A percentile compares a stretch with the other conserved stretches of the same genome.
These are phyloP conservation scores for Pitangus sulphuratus DNA, from an alignment of 2,797 vertebrate genomes.

Conservation along the genomic window DNA sequence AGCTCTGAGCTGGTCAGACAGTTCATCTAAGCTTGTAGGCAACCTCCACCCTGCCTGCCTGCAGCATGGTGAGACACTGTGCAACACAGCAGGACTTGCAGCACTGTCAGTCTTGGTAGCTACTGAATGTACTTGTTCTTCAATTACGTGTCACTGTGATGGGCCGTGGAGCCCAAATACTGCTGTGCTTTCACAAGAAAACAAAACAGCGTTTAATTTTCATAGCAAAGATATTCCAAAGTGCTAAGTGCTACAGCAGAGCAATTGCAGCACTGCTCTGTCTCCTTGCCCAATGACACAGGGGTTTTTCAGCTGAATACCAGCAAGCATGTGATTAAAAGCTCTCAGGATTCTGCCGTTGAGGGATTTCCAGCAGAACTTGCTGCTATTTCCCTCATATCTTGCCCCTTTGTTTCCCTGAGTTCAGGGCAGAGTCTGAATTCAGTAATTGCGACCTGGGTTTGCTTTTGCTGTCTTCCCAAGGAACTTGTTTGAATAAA, in stretches of 20 bases:
- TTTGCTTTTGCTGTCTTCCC: slow-evolving; percentile 67
- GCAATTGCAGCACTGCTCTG: background rate
- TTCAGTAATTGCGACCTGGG: slow-evolving; percentile 44
- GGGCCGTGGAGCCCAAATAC: background rate
- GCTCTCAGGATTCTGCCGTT: background rate
- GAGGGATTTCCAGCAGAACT: slow-evolving; percentile 43
- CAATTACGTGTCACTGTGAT: background rate
- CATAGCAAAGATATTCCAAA: background rate
- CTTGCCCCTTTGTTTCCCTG: slow-evolving; percentile 36
- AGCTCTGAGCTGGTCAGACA: background rate
- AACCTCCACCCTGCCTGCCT: background rate
- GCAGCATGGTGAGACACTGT: background rate
- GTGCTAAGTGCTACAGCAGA: background rate
- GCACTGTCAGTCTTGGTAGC: background rate
- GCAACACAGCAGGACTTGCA: background rate
- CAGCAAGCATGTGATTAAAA: background rate
- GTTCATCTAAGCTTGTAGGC: background rate
- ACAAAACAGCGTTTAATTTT: background rate
- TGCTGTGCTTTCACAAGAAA: background rate
- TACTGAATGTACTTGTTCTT: background rate
- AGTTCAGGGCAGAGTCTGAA: slow-evolving; percentile 27
- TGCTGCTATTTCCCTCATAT: slow-evolving; percentile 22
- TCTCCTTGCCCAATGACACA: slow-evolving; percentile 54
- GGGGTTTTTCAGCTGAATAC: slow-evolving; percentile 11
- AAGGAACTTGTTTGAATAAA: slow-evolving; percentile 64